A percentile compares a stretch with the other conserved stretches of the same genome.
Evolutionary conservation across 1,140 invertebrate species (phyloP).

Genomic region (Homarus americanus): DNA sequence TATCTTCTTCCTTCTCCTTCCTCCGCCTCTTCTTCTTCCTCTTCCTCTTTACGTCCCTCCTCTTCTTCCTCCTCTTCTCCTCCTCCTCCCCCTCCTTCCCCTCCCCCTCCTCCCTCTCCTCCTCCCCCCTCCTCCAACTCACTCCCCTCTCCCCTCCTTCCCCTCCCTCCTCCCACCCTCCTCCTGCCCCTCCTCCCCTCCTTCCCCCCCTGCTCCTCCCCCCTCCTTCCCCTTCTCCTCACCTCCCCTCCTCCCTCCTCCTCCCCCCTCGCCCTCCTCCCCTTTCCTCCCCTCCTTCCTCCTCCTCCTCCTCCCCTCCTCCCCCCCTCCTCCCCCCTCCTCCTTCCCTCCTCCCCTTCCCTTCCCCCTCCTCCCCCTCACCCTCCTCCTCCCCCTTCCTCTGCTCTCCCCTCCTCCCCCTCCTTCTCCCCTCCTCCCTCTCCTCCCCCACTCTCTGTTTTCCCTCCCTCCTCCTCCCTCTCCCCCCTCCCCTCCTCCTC

Average conservation of each 20-base stretch:
- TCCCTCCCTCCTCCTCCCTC: neutral
- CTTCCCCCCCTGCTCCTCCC: too few relatives aligned
- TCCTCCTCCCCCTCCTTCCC: slow-evolving; percentile 11
- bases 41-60: neutral
- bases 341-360: neutral
- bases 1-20: too few relatives aligned
- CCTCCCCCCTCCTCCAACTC: too few relatives aligned
- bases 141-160: too few relatives aligned
- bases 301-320: neutral
- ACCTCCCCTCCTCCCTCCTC: too few relatives aligned
- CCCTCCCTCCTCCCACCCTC: too few relatives aligned
- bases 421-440: neutral
- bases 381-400: too few relatives aligned
- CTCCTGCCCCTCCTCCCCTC: too few relatives aligned
- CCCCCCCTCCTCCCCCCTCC: neutral
- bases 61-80: neutral
- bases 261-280: neutral
- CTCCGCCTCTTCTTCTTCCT: too few relatives aligned
- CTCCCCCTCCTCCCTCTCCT: neutral
- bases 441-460: too few relatives aligned
- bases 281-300: neutral
- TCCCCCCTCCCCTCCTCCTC: too few relatives aligned
- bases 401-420: neutral
- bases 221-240: too few relatives aligned
- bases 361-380: neutral